Percentiles rank a stretch among this genome's conserved stretches.
These are phyloP conservation scores for Todiramphus saurophagus DNA, from an alignment of 2,113 vertebrate species.

Conservation along the genomic window DNA sequence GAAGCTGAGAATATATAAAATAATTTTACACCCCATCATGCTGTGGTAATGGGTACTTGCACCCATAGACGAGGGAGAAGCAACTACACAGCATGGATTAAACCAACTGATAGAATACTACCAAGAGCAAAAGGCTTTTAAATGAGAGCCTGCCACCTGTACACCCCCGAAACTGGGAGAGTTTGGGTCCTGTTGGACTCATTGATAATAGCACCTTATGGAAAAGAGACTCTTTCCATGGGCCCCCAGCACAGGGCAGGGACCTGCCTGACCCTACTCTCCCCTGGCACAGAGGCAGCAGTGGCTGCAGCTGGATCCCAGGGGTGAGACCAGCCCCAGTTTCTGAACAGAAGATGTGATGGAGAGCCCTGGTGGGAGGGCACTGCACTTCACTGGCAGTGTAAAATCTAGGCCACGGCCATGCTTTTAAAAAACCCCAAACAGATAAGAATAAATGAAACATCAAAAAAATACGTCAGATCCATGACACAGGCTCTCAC, in stretches of 20 bases:
- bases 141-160: background rate
- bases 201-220: fast-evolving
- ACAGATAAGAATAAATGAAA: background rate
- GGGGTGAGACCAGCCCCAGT: background rate
- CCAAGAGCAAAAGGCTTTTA: background rate
- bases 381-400: background rate
- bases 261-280: background rate
- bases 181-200: background rate
- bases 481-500: background rate
- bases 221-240: background rate
- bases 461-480: background rate
- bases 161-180: background rate
- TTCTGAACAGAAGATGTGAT: background rate
- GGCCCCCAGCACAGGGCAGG: background rate
- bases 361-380: background rate
- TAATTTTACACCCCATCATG: background rate
- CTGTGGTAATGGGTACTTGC: background rate
- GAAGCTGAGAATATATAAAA: conserved; percentile 39
- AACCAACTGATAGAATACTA: background rate
- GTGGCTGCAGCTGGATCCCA: background rate
- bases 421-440: background rate
- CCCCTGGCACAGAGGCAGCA: background rate
- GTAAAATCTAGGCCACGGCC: background rate
- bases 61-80: background rate
- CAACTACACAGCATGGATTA: background rate